A percentile compares a stretch with the other conserved stretches of the same genome.
Conservation (phyloP, 2,797 vertebrate genomes). For the Pyrocephalus nanus region DNA sequence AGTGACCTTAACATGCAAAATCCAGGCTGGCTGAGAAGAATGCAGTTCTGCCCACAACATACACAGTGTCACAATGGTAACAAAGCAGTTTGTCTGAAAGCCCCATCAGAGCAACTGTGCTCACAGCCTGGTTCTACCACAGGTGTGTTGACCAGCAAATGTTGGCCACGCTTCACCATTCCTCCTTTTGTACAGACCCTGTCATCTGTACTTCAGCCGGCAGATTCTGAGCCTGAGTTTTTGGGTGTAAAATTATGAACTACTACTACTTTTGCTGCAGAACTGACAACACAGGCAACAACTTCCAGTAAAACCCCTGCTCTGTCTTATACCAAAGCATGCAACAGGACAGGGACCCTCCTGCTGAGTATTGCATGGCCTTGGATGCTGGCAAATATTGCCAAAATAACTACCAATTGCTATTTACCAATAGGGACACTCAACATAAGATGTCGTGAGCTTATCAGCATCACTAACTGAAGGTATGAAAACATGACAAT, state of each 20-base stretch:
- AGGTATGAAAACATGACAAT: rapidly evolving
- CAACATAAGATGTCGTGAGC: background rate
- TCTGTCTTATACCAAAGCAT: background rate
- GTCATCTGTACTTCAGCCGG: background rate
- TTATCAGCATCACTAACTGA: background rate
- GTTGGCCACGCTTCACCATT: background rate
- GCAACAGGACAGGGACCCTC: background rate
- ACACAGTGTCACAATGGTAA: rapidly evolving
- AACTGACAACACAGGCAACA: background rate
- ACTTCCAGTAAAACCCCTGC: background rate
- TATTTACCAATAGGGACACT: background rate
- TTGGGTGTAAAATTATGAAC: background rate
- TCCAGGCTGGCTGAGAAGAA: background rate
- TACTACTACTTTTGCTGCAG: background rate
- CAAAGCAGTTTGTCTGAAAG: background rate
- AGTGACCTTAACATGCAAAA: background rate
- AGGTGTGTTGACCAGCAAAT: background rate
- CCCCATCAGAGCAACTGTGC: background rate
- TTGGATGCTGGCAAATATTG: background rate
- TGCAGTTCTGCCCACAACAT: background rate
- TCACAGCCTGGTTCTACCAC: background rate
- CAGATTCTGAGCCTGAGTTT: background rate
- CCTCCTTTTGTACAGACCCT: background rate
- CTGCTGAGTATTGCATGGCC: background rate
- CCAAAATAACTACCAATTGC: background rate